Evolutionary conservation across 2,888 invertebrate genomes (phyloP).

Genomic region (Drosophila nr. perissopoda): DNA sequence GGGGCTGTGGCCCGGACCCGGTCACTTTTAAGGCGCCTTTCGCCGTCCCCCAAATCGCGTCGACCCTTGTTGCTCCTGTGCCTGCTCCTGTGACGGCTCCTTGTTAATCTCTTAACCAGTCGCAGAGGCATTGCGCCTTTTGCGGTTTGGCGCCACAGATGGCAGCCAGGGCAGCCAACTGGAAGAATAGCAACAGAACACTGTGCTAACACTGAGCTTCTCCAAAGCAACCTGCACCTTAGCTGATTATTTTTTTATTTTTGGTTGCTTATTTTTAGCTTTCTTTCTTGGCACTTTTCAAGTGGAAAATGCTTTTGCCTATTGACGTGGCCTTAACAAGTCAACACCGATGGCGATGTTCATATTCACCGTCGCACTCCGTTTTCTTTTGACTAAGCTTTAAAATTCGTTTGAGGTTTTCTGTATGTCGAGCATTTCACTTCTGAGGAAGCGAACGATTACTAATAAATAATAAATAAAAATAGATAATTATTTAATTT

Average conservation of each 20-base stretch:
- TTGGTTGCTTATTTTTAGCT: conserved; percentile 20
- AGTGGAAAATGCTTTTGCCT: conserved; percentile 81
- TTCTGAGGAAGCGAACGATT: neutral
- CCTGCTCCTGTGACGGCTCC: conserved; percentile 31
- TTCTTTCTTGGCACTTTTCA: conserved; percentile 73
- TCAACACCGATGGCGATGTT: conserved; percentile 58
- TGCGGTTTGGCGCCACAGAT: conserved; percentile 71
- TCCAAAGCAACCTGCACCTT: conserved; percentile 24
- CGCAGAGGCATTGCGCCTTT: conserved; percentile 66
- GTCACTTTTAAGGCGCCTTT: conserved; percentile 60
- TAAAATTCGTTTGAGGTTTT: conserved; percentile 19
- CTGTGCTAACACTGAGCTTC: conserved; percentile 2
- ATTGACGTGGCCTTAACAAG: conserved; percentile 68
- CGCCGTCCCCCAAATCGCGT: conserved; percentile 17
- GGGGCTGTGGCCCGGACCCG: conserved; percentile 27
- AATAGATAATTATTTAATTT: neutral
- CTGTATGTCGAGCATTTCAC: conserved; percentile 2
- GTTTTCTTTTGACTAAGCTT: conserved; percentile 49
- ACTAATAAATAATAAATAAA: neutral
- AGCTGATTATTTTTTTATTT: conserved; percentile 33
- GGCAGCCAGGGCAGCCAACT: conserved; percentile 63
- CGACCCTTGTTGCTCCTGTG: conserved; percentile 17
- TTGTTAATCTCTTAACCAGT: conserved; percentile 74
- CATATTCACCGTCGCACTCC: conserved; percentile 10
- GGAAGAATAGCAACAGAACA: conserved; percentile 58